Evolutionary conservation across 2,113 vertebrate species (phyloP), one percentile per base, ranked within the genome.

Genomic region (Lepus europaeus): DNA sequence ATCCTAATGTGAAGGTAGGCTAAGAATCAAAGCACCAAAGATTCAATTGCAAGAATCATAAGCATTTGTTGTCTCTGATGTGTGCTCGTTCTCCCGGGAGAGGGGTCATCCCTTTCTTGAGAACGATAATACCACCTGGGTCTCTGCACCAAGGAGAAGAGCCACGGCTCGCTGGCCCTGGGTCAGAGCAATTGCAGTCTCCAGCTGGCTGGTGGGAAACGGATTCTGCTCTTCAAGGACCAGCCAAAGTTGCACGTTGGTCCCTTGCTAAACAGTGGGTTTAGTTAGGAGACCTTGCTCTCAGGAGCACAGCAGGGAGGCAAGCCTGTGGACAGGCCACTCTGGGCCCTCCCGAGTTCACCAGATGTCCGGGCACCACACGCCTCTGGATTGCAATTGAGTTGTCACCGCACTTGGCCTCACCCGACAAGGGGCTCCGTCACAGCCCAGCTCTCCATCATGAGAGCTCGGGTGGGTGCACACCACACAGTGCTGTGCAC

Each of bases 401-500:
- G 51, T 33, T 25, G 33, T 0, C 19, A 13, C 33, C 6, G 6
- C 13, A 13, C 6, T 51, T 56, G 61, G 23, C 29, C 51, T 84
- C n/a, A 8, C 8, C 33, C 0, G 0, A 19, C 45, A 51, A 27
- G 9, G 5, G 20, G 23, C 56, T 27, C 25, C 19, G 49, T 39
- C 89, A 73, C 33, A 63, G 20, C 36, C 20, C 6, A 31, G n/a
- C 36, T 83, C 70, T 45, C 70, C 29, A 61, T 27, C 5, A 12
- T 16, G 7, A 76, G 31, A 64, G 8, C 22, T 36, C 6, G 2
- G 3, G 22, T 51, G 36, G n/a, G 51, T 79, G 23, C 36, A 5
- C 36, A 9, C 17, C 7, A 5, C 22, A 56, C 39, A 19, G 9
- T 8, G 4, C 6, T 8, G 2, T 2, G 0, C 29, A 17, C 29